Conservation (phyloP, 2,113 vertebrate species). For the Leptodactylus fuscus region DNA sequence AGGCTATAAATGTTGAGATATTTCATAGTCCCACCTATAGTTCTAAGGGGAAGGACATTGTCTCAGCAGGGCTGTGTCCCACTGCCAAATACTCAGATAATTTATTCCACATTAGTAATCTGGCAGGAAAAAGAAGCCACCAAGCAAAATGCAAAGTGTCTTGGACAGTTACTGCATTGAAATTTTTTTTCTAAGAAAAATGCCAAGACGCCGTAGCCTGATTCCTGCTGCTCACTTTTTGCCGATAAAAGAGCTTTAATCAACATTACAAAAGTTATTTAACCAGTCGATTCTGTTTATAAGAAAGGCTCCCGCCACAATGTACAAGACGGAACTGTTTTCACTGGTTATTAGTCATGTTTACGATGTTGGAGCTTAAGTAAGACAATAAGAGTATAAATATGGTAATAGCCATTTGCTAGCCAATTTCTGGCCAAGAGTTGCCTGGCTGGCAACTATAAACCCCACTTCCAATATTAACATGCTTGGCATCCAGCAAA, state of each 20-base stretch:
- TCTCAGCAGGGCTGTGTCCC: constrained; percentile 53
- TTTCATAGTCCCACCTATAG: constrained; percentile 55
- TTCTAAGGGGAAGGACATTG: constrained; percentile 58
- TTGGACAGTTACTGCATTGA: constrained; percentile 56
- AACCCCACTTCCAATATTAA: neutral
- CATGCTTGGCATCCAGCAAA: neutral
- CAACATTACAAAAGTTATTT: constrained; percentile 18
- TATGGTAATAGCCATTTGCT: neutral
- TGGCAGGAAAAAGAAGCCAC: constrained; percentile 58
- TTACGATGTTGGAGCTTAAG: neutral
- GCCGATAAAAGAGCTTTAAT: neutral
- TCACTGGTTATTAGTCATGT: neutral
- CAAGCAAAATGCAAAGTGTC: constrained; percentile 61
- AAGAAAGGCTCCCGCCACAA: neutral
- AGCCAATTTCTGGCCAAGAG: neutral
- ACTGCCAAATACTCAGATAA: constrained; percentile 54
- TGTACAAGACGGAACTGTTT: neutral
- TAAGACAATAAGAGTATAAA: neutral
- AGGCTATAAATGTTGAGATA: constrained; percentile 36
- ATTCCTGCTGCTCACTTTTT: constrained; percentile 15
- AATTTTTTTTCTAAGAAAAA: constrained; percentile 37
- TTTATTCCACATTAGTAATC: constrained; percentile 62
- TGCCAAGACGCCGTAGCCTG: constrained; percentile 13
- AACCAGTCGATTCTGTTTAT: neutral
- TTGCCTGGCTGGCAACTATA: neutral